Conservation (phyloP, 2,797 vertebrate species). For the Masticophis lateralis region DNA sequence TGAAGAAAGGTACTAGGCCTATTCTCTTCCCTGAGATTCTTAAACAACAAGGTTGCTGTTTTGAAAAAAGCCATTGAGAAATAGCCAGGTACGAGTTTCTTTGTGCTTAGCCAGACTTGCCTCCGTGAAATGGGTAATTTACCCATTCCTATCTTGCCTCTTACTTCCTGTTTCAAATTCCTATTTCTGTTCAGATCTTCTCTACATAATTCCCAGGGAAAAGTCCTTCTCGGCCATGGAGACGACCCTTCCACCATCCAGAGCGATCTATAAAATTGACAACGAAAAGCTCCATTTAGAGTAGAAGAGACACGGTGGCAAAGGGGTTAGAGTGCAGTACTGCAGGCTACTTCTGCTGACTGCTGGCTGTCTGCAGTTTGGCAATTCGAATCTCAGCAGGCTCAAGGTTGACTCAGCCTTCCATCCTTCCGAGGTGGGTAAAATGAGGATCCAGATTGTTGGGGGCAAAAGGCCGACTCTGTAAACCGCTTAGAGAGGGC, state of each 20-base stretch:
- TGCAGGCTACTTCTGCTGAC: too few species aligned
- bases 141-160: neutral
- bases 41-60: neutral
- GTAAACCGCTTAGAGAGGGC: too few species aligned
- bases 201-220: constrained; percentile 97
- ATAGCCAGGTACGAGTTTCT: neutral
- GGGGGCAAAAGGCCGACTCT: too few species aligned
- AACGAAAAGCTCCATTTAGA: neutral
- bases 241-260: constrained; percentile 93
- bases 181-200: constrained; percentile 81
- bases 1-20: too few species aligned
- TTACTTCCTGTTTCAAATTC: neutral
- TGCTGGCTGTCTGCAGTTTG: too few species aligned
- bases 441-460: too few species aligned
- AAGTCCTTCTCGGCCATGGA: constrained; percentile 86
- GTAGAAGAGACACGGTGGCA: neutral
- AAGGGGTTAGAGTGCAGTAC: too few species aligned
- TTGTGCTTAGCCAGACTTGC: neutral
- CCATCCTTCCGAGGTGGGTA: too few species aligned
- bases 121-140: neutral
- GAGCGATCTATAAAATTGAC: constrained; percentile 76
- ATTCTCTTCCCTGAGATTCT: neutral
- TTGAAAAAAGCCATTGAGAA: neutral
- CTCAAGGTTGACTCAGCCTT: too few species aligned
- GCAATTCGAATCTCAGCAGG: too few species aligned